These are phyloP conservation scores for Neotoma lepida DNA, from an alignment of 2,113 vertebrate species.

Conservation along the genomic window DNA sequence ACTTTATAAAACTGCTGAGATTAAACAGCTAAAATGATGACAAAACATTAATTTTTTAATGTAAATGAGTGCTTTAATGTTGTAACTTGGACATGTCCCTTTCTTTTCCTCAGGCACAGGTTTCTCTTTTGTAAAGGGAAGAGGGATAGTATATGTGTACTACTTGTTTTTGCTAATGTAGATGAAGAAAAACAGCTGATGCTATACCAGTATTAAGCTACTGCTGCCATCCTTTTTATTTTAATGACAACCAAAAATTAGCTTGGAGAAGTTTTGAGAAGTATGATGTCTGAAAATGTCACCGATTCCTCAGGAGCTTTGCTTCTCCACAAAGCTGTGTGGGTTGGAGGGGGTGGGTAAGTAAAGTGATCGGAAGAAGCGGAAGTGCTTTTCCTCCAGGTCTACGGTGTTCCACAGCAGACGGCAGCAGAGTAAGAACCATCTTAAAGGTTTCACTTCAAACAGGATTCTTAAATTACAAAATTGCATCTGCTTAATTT, in stretches of 20 bases:
- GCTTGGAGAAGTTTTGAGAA: conserved; percentile 17
- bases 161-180: not conserved
- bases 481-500: conserved; percentile 31
- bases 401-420: not conserved
- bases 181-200: not conserved
- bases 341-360: not conserved
- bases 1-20: conserved; percentile 48
- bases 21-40: conserved; percentile 39
- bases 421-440: not conserved
- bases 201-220: not conserved
- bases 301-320: not conserved
- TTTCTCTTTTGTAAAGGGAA: conserved; percentile 6
- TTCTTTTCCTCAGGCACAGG: not conserved
- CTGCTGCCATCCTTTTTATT: not conserved
- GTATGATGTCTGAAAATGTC: not conserved
- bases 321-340: not conserved
- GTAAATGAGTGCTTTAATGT: not conserved
- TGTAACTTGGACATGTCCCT: not conserved
- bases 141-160: not conserved
- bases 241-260: not conserved
- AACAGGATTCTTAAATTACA: conserved; percentile 44
- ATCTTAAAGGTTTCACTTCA: not conserved
- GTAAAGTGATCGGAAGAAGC: not conserved
- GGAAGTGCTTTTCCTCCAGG: not conserved
- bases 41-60: conserved; percentile 46